A percentile compares a stretch with the other conserved stretches of the same genome.
Evolutionary conservation across 2,888 invertebrate genomes (phyloP).

Genomic region (Rhaphigaster nebulosa): DNA sequence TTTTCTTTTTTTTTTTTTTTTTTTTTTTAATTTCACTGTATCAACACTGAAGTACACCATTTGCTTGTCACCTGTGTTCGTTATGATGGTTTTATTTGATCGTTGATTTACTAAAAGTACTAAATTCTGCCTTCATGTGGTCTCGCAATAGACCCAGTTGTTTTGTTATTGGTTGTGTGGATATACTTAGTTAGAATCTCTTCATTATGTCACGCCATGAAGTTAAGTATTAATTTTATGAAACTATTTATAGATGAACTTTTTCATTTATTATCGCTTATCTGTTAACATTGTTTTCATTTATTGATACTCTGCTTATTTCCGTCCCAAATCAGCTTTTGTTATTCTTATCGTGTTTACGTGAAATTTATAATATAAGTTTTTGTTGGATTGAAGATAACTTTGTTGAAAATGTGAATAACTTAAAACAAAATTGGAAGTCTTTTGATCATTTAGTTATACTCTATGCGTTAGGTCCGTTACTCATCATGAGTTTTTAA

Average conservation of each 20-base stretch:
- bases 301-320: neutral
- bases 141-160: neutral
- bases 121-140: constrained; percentile 27
- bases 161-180: neutral
- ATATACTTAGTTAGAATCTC: neutral
- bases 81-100: constrained; percentile 22
- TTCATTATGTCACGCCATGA: constrained; percentile 44
- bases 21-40: neutral
- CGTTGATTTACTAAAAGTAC: neutral
- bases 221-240: constrained; percentile 19
- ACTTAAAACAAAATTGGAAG: neutral
- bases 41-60: constrained; percentile 14
- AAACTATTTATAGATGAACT: constrained; percentile 44
- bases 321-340: neutral
- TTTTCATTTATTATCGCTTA: constrained; percentile 39
- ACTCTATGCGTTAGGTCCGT: neutral
- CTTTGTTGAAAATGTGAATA: neutral
- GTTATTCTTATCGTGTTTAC: neutral
- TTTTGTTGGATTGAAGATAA: neutral
- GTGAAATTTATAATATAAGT: neutral
- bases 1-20: neutral
- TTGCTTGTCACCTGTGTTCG: constrained; percentile 46
- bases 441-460: neutral
- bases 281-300: constrained; percentile 24
- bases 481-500: neutral